Base-by-base conservation (phyloP, 2,888 invertebrate genomes). In the Linnaemya tessellans region DNA sequence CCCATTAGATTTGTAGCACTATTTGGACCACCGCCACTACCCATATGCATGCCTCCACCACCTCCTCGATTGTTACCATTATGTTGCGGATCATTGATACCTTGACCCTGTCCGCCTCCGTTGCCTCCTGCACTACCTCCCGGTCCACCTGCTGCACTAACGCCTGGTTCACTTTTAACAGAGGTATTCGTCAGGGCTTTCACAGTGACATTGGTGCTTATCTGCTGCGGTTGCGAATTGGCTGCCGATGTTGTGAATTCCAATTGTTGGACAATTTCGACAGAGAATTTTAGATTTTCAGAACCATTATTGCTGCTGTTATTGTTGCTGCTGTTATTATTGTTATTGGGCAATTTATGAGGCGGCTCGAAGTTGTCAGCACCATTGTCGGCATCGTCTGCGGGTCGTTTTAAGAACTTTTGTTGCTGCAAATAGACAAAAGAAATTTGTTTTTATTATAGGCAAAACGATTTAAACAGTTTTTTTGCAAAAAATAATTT, bases 151-250 rank as follows among this genome's bases (percentile, higher is more conserved):
- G 88, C 88, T 8, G 90, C 90, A 30, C 90, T 90, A 60, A 91
- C 91, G 70, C 89, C 92, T 56, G 92, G 92, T 88, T 93, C 93
- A 87, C 92, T 93, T 86, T 93, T 93, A 54, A 93, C 92, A 74
- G 93, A 93, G 65, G 96, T 94, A 91, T 96, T 96, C 87, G 95
- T 95, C 88, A 96, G 92, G 49, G 96, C 95, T 91, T 97, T 98
- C 87, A 98, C 97, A 73, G 97, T 98, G 80, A 98, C 97, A 93
- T 97, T 97, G 87, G 98, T 97, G 90, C 96, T 97, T 88, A 97
- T 97, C 93, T 97, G 97, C 91, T 97, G 97, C 73, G 97, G 96
- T 91, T 97, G 97, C 9, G 96, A 96, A 91, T 96, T 97, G 64
- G 97, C 97, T 73, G 96, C 96, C 64, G 96, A 97, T 56, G 97